Evolutionary conservation across 2,888 invertebrate genomes (phyloP).

Genomic region (Eretmocerus hayati): DNA sequence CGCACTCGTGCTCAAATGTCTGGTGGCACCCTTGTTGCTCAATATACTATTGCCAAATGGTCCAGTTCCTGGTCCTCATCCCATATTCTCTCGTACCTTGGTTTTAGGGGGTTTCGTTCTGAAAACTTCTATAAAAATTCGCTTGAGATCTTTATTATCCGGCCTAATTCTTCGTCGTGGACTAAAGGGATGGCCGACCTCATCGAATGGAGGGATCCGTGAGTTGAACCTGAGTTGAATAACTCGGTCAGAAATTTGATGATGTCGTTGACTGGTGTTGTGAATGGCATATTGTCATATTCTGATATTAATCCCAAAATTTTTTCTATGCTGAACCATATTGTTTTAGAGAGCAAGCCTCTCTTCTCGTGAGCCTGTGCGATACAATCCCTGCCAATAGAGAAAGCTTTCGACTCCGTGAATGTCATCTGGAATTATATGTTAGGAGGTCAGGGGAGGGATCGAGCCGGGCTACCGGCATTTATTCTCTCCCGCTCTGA

Average conservation of each 20-base stretch:
- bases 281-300: background rate
- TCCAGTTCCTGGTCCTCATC: conserved; percentile 6
- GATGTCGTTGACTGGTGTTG: background rate
- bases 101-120: conserved; percentile 1
- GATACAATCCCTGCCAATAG: conserved; percentile 4
- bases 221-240: conserved; percentile 7
- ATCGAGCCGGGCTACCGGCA: no score
- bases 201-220: no score
- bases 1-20: no score
- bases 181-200: no score
- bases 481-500: no score
- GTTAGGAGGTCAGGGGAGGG: background rate
- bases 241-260: conserved; percentile 1
- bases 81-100: conserved; percentile 7
- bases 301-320: conserved; percentile 9
- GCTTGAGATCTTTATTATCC: background rate
- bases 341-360: conserved; percentile 7
- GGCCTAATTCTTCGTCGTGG: no score
- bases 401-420: background rate
- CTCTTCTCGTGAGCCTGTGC: background rate
- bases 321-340: conserved; percentile 11
- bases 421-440: background rate
- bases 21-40: no score
- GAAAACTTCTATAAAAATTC: conserved; percentile 2
- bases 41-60: background rate